Base-by-base conservation (phyloP, 2,888 invertebrate species). In the Stenurella melanura region DNA sequence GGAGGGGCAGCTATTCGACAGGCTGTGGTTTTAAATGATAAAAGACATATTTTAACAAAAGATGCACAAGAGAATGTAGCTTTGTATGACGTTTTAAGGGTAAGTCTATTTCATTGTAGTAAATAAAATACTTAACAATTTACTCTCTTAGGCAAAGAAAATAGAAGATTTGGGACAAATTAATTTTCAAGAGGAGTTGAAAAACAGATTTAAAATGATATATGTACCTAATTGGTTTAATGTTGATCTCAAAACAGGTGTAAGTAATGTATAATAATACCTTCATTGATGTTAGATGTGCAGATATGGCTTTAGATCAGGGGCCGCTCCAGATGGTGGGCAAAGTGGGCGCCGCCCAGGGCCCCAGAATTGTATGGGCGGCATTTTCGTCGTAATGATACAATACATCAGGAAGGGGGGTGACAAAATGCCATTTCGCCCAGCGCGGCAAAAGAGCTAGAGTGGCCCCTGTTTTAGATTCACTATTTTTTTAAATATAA, bases 191-290 rank as follows among this genome's bases (percentile, higher is more conserved):
- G 96, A 97, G 86, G 96, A 98, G 91, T 93, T 97, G 0, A 97
- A 98, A 88, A 96, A 96, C 86, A 91, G 96, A 78, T 96, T 96
- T 85, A 96, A 97, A 90, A 95, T 95, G 92, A 95, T 99, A 69
- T 98, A 96, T 89, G 98, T 99, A 85, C 99, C 99, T 34, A 98
- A 97, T 90, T 99, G 99, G 99, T 99, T 99, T 89, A 96, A 96
- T 82, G 98, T 99, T 61, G 99, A 99, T 91, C 93, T 99, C 64
- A 99, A 99, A 91, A 99, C 98, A 76, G 99, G 99, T 79, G 96
- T 97, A 90, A 89, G 93, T 90, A 50, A 69, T 19, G n/a, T 66
- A 18, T 19, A 17, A 18, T 19, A 17, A 57, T 0, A 18, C 19
- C 21, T 26, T 26, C 4, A 26, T 26, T 26, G n/a, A n/a, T n/a